Evolutionary conservation across 2,113 vertebrate genomes (phyloP).

Genomic region (Pelecanus crispus): DNA sequence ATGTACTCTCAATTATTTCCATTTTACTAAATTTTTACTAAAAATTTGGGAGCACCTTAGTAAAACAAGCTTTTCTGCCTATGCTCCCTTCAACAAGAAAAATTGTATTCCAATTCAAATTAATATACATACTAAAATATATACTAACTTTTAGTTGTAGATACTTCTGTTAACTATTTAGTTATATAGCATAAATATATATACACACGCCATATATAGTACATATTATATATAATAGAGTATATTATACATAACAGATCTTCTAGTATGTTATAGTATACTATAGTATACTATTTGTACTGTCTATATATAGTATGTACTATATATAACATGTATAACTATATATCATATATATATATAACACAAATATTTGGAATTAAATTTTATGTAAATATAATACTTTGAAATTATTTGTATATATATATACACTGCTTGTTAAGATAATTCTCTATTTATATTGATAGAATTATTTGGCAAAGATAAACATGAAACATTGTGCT

Average conservation of each 20-base stretch:
- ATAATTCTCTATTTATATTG: neutral
- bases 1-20: neutral
- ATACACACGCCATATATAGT: neutral
- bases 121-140: neutral
- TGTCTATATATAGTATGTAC: neutral
- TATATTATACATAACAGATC: neutral
- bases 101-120: neutral
- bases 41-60: neutral
- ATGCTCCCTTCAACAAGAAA: neutral
- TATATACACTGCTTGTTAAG: neutral
- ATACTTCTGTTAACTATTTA: neutral
- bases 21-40: neutral
- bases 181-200: neutral
- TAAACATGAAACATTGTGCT: neutral
- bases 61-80: neutral
- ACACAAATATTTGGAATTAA: neutral
- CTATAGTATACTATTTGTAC: neutral
- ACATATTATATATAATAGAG: neutral
- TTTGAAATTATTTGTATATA: neutral
- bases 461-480: neutral
- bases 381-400: neutral
- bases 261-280: neutral
- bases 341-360: neutral
- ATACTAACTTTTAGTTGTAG: neutral
- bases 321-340: neutral